A percentile compares a stretch with the other conserved stretches of the same genome.
Conservation (phyloP, 1,140 invertebrate genomes). For the Zaprionus camerounensis region DNA sequence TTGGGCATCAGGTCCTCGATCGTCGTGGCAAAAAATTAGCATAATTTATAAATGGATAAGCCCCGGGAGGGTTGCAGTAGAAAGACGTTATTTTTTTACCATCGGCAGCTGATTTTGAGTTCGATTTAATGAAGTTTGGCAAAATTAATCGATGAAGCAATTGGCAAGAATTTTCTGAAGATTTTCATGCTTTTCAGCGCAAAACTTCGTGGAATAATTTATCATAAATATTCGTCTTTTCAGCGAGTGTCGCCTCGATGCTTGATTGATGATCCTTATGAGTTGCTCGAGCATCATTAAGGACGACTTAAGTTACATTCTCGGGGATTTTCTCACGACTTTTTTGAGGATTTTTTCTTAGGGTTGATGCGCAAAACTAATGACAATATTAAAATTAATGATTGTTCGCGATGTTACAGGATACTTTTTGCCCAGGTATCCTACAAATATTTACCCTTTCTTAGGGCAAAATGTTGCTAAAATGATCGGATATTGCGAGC, state of each 20-base stretch:
- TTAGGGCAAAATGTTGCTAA: constrained; percentile 52
- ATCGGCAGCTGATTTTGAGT: constrained; percentile 55
- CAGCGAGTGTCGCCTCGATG: constrained; percentile 55
- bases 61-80: constrained; percentile 41
- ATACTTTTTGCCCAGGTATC: constrained; percentile 52
- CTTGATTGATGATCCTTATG: constrained; percentile 76
- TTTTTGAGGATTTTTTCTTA: constrained; percentile 44
- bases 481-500: constrained; percentile 38
- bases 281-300: constrained; percentile 63
- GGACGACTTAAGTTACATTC: constrained; percentile 64
- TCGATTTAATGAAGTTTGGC: constrained; percentile 64
- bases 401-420: constrained; percentile 50
- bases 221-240: constrained; percentile 73
- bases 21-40: constrained; percentile 61
- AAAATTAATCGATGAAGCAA: constrained; percentile 34
- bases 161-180: constrained; percentile 24
- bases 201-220: constrained; percentile 66
- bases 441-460: constrained; percentile 73
- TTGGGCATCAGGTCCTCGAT: constrained; percentile 60
- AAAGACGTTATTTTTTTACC: constrained; percentile 63
- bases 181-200: constrained; percentile 66
- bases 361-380: constrained; percentile 56
- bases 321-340: constrained; percentile 60
- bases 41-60: constrained; percentile 64
- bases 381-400: constrained; percentile 81